Conservation (phyloP, 1,140 invertebrate species). For the Daktulosphaira vitifoliae region DNA sequence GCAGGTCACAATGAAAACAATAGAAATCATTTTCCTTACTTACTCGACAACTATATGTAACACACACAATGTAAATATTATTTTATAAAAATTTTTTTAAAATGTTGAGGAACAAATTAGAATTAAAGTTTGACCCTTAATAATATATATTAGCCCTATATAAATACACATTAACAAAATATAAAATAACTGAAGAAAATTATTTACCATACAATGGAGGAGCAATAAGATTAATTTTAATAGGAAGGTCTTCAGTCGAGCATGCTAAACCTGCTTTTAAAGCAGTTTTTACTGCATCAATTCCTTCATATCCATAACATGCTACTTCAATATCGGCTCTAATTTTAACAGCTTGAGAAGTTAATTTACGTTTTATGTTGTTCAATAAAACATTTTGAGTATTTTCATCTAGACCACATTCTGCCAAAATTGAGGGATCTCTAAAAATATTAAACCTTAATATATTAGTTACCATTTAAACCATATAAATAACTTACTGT, state of each 20-base stretch:
- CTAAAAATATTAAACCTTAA: conserved; percentile 48
- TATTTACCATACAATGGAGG: conserved; percentile 83
- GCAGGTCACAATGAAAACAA: neutral
- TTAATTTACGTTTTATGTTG: conserved; percentile 93
- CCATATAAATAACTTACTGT: conserved; percentile 56
- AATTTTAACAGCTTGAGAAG: conserved; percentile 97
- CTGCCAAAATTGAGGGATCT: conserved; percentile 87
- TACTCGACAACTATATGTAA: too few species aligned
- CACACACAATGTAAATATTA: too few species aligned
- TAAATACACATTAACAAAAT: conserved; percentile 1
- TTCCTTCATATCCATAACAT: conserved; percentile 97
- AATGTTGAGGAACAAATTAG: too few species aligned
- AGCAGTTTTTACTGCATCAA: conserved; percentile 95
- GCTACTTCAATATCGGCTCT: conserved; percentile 96
- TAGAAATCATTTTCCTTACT: too few species aligned
- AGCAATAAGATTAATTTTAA: conserved; percentile 98
- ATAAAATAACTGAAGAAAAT: conserved; percentile 28
- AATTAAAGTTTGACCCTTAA: too few species aligned
- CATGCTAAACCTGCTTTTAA: conserved; percentile 83
- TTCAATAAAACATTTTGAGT: conserved; percentile 87
- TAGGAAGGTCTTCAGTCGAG: conserved; percentile 86
- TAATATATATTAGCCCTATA: too few species aligned
- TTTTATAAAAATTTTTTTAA: too few species aligned
- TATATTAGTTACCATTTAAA: neutral
- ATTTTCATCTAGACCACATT: conserved; percentile 88